phyloP scores from a whole-genome alignment of 2,888 invertebrate genomes.

The Pteria penguin region DNA sequence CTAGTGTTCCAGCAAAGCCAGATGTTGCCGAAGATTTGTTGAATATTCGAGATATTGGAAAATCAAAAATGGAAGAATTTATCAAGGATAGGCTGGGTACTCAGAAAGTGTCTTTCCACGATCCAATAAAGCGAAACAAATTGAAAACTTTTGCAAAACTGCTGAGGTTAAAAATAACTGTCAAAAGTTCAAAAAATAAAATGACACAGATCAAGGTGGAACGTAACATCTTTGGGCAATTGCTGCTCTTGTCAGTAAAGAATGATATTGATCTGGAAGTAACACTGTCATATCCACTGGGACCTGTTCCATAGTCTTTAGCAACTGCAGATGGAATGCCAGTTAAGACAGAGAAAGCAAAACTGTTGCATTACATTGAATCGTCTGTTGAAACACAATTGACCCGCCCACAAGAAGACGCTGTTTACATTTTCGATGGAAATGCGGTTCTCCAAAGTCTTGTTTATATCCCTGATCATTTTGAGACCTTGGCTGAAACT shows the following conservation, averaged over 20 bases:
- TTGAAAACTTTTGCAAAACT: constrained; percentile 42
- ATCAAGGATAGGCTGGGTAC: constrained; percentile 30
- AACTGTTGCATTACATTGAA: constrained; percentile 12
- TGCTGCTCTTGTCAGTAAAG: constrained; percentile 29
- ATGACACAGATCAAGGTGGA: constrained; percentile 40
- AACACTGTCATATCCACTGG: constrained; percentile 39
- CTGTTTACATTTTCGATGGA: constrained; percentile 24
- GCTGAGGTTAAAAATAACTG: not conserved
- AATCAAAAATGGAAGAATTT: constrained; percentile 24
- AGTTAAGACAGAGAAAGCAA: constrained; percentile 44
- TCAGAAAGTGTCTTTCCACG: constrained; percentile 34
- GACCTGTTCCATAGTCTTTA: constrained; percentile 44
- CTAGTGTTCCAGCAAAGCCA: constrained; percentile 34
- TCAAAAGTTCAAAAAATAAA: constrained; percentile 37
- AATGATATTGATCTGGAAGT: constrained; percentile 43
- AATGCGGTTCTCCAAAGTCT: constrained; percentile 37
- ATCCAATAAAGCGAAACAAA: constrained; percentile 35
- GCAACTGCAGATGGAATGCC: constrained; percentile 50
- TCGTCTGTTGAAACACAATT: not conserved
- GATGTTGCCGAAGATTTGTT: constrained; percentile 33
- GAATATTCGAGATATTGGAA: not conserved
- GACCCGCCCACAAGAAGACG: not conserved
- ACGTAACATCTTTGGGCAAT: constrained; percentile 40
- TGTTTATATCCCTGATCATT: constrained; percentile 11
- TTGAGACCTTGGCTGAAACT: constrained; percentile 16